These are phyloP conservation scores for Helicolenus hilgendorfi DNA, from an alignment of 2,797 vertebrate species.

Conservation along the genomic window DNA sequence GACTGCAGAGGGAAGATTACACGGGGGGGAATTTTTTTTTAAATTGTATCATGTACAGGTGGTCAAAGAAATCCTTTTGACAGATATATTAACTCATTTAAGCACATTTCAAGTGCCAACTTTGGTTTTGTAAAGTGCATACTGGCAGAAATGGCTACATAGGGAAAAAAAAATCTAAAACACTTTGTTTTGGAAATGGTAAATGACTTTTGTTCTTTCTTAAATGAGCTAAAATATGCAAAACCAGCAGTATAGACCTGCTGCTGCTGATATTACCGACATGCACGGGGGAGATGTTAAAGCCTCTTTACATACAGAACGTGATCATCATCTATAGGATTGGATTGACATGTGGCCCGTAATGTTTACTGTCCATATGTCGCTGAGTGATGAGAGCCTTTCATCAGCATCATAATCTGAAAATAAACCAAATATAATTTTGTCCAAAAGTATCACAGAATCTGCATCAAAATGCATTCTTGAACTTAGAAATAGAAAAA, in stretches of 20 bases:
- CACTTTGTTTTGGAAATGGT: neutral
- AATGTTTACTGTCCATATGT: neutral
- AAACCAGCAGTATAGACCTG: neutral
- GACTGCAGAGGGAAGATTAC: neutral
- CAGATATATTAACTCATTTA: neutral
- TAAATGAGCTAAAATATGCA: neutral
- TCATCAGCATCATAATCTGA: neutral
- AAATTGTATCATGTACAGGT: neutral
- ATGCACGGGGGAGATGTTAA: neutral
- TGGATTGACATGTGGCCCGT: neutral
- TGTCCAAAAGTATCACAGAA: no score
- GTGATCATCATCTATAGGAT: neutral
- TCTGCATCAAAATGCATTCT: neutral
- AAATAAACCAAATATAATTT: neutral
- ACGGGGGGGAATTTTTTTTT: neutral
- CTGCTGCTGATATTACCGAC: neutral
- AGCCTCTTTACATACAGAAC: neutral
- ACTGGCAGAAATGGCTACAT: neutral
- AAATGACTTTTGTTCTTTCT: neutral
- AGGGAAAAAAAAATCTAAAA: neutral
- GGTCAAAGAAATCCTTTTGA: neutral
- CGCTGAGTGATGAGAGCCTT: slow-evolving; percentile 2
- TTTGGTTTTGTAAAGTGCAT: neutral
- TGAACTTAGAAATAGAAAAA: neutral
- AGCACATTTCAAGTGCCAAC: neutral